phyloP scores from a whole-genome alignment of 2,113 vertebrate species.

The Genyomyrus donnyi region DNA sequence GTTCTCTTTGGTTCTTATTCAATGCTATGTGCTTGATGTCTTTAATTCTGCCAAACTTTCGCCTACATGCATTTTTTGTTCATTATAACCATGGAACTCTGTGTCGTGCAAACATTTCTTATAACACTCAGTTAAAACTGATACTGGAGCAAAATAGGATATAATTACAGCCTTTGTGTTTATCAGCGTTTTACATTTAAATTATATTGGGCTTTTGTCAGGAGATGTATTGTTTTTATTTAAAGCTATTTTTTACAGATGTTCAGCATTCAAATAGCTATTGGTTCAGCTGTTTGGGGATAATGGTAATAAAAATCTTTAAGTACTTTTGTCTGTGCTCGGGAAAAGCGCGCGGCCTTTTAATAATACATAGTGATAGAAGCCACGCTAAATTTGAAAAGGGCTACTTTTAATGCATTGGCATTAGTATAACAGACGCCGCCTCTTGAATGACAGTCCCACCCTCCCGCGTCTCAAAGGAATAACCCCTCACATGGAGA shows the following conservation, averaged over 20 bases:
- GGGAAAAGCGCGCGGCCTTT: background rate
- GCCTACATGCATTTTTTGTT: background rate
- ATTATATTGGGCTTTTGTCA: background rate
- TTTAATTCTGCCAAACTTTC: background rate
- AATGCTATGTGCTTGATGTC: background rate
- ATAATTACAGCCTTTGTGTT: background rate
- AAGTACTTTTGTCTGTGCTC: background rate
- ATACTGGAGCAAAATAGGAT: background rate
- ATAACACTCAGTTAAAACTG: background rate
- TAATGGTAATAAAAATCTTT: background rate
- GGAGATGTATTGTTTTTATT: background rate
- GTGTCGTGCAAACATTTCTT: background rate
- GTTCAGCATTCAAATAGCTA: background rate
- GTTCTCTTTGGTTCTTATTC: background rate
- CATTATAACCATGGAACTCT: background rate
- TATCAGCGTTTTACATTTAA: background rate
- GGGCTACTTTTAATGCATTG: constrained; percentile 12
- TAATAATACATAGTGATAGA: constrained; percentile 17
- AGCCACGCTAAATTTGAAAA: constrained; percentile 20
- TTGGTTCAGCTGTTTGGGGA: background rate
- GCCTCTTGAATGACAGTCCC: constrained; percentile 40
- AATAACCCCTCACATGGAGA: constrained; percentile 48
- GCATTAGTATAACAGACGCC: constrained; percentile 18
- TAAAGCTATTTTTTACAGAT: constrained; percentile 3
- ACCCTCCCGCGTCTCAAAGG: constrained; percentile 49